Conservation (phyloP, 2,797 vertebrate genomes). For the Tarsius wallacei region DNA sequence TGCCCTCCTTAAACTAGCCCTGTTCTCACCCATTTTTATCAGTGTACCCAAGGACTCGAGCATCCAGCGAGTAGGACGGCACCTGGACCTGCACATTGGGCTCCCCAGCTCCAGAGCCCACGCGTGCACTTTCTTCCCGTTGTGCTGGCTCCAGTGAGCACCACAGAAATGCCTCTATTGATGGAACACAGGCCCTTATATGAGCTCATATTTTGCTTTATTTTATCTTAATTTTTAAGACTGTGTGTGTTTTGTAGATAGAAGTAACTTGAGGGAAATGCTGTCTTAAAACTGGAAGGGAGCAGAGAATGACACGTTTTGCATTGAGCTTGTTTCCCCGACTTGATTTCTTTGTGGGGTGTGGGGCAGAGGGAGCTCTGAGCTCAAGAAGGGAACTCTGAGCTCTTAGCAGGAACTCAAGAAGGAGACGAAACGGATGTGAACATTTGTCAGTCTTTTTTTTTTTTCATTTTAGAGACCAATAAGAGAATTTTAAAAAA, state of each 20-base stretch:
- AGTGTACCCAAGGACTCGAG: not conserved
- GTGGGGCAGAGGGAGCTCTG: too few species aligned
- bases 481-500: not conserved
- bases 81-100: constrained; percentile 8
- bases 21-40: not conserved
- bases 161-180: not conserved
- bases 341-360: not conserved
- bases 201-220: not conserved
- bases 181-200: not conserved
- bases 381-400: too few species aligned
- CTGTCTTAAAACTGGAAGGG: not conserved
- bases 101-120: not conserved
- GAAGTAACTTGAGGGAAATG: not conserved
- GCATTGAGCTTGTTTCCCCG: not conserved
- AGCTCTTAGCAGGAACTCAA: not conserved
- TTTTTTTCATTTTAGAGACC: not conserved
- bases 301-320: not conserved
- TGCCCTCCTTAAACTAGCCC: not conserved
- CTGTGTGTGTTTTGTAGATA: not conserved
- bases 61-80: not conserved
- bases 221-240: not conserved
- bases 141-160: not conserved
- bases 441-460: not conserved
- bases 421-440: not conserved
- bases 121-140: not conserved